Evolutionary conservation across 2,113 vertebrate genomes (phyloP), one percentile per base, ranked within the genome.

Genomic region (Rostratula benghalensis): DNA sequence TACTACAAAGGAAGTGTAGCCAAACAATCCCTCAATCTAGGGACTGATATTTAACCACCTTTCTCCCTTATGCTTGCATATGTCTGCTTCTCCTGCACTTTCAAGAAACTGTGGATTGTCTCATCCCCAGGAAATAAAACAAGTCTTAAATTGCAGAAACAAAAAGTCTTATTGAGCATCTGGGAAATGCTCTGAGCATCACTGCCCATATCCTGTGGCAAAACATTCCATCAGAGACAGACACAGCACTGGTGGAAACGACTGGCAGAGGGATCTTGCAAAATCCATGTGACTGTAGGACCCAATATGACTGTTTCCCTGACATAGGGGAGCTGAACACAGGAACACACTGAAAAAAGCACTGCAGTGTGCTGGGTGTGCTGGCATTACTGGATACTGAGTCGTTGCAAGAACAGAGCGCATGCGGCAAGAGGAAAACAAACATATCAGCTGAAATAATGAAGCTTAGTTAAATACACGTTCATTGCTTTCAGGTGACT

Each of bases 121-220:
- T 81, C 74, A n/a, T 63, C 63, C 60, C 45, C 75, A 94, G 73
- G 43, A 94, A 95, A 91, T 37, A 53, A 3, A 88, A 51, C 65
- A 82, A 75, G 81, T 25, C 86, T 65, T 83, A 43, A 18, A 92
- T 1, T 83, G 59, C 78, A 84, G 89, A 87, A 93, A 93, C n/a
- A 93, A 63, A 80, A 95, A 79, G 3, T 14, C 59, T 46, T 87
- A 88, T 35, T 80, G 81, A 81, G 89, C 83, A 87, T 92, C 75
- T 96, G 89, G 83, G 90, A 84, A 97, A 94, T 92, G 89, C 56
- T 86, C 54, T 87, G 91, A 92, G 84, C 81, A 90, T 14, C 8
- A 1, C 33, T 82, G 68, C 45, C 87, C 41, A 56, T 89, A 53
- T 83, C 77, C 73, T 82, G 83, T 6, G 0, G 77, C 89, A 90